These are phyloP conservation scores for Sebastes minor DNA, from an alignment of 2,797 vertebrate species.

Conservation along the genomic window DNA sequence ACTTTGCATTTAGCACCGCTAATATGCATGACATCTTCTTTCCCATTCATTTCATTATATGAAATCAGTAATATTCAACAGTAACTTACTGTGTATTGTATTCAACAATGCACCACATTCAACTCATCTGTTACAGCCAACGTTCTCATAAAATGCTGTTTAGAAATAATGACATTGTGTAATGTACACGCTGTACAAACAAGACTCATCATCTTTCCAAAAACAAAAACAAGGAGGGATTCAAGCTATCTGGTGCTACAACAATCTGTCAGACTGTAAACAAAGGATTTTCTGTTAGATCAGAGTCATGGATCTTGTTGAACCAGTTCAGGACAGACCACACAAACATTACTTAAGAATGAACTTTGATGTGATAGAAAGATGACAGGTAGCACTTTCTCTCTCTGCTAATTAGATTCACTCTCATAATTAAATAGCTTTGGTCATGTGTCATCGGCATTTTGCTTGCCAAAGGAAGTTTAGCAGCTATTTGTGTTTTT, in stretches of 20 bases:
- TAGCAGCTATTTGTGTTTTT: neutral
- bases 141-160: neutral
- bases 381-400: neutral
- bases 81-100: neutral
- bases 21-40: neutral
- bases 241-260: neutral
- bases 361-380: neutral
- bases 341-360: neutral
- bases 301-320: neutral
- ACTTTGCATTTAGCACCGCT: neutral
- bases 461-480: neutral
- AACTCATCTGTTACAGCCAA: neutral
- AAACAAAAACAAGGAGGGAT: constrained; percentile 3
- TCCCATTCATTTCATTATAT: no score
- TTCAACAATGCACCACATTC: neutral
- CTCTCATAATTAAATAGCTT: neutral
- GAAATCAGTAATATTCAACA: neutral
- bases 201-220: neutral
- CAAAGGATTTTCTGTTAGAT: constrained; percentile 7
- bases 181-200: neutral
- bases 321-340: constrained; percentile 12
- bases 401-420: neutral
- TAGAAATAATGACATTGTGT: neutral
- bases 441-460: neutral
- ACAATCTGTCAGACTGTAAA: neutral